A percentile compares a stretch with the other conserved stretches of the same genome.
Evolutionary conservation across 2,888 invertebrate genomes (phyloP).

Genomic region (Sinelater perroti): DNA sequence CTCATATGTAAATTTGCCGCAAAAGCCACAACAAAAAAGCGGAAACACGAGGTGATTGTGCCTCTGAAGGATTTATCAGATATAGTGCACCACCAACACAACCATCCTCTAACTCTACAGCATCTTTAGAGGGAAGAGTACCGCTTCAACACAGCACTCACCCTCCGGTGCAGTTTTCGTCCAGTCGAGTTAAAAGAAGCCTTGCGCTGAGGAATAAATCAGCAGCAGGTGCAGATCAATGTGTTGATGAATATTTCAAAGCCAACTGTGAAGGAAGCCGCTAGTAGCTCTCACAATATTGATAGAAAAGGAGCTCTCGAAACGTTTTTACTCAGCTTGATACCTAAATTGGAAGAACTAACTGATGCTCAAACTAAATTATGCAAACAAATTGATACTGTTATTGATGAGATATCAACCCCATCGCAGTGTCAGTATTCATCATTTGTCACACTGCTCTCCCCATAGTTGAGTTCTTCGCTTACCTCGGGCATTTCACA

Average conservation of each 20-base stretch:
- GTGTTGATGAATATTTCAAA: slow-evolving; percentile 39
- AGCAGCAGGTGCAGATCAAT: slow-evolving; percentile 36
- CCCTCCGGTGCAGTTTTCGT: slow-evolving; percentile 10
- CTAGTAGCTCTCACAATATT: slow-evolving; percentile 1
- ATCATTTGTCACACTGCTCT: too few relatives aligned
- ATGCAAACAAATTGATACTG: slow-evolving; percentile 40
- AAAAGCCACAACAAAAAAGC: slow-evolving; percentile 10
- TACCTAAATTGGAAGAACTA: slow-evolving; percentile 41
- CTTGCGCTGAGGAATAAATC: slow-evolving; percentile 30
- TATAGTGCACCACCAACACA: slow-evolving; percentile 5
- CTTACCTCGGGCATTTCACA: too few relatives aligned
- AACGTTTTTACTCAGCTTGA: slow-evolving; percentile 41
- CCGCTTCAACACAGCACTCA: neutral
- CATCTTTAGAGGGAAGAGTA: neutral
- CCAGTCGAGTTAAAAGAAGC: slow-evolving; percentile 32
- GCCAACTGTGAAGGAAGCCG: slow-evolving; percentile 1
- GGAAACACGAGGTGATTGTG: neutral
- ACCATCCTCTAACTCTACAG: slow-evolving; percentile 7
- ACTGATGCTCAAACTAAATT: slow-evolving; percentile 40
- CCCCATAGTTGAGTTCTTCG: too few relatives aligned
- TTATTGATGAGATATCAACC: slow-evolving; percentile 25
- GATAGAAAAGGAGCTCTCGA: slow-evolving; percentile 27
- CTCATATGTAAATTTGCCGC: slow-evolving; percentile 23
- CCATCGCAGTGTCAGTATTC: slow-evolving; percentile 13
- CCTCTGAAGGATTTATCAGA: neutral